Evolutionary conservation across 1,140 invertebrate genomes (phyloP).

Genomic region (Lepidostoma basale): DNA sequence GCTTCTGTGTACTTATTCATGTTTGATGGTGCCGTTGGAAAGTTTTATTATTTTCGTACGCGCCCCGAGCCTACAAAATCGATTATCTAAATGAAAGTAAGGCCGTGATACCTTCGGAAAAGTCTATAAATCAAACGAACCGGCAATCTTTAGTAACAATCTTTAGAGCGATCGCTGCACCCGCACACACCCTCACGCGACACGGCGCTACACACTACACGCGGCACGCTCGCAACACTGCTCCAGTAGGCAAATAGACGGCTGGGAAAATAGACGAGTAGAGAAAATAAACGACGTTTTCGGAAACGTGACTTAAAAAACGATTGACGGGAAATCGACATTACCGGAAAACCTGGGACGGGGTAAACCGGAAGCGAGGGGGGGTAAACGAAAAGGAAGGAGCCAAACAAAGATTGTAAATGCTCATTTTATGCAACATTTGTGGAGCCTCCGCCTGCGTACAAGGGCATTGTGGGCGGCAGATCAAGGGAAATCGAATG

Average conservation of each 20-base stretch:
- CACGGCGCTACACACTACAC: neutral
- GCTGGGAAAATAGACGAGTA: neutral
- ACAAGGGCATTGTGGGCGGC: neutral
- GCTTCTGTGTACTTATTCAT: too few species aligned
- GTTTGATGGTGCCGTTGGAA: too few species aligned
- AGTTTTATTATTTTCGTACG: too few species aligned
- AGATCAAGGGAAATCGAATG: neutral
- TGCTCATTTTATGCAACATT: constrained; percentile 40
- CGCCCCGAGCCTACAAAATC: constrained; percentile 3
- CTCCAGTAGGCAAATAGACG: too few species aligned
- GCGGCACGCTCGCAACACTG: too few species aligned
- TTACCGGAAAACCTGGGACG: constrained; percentile 19
- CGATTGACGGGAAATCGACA: constrained; percentile 30
- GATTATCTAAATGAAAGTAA: constrained; percentile 22
- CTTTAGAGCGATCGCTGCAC: constrained; percentile 23
- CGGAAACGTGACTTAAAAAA: constrained; percentile 40
- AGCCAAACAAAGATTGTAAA: constrained; percentile 38
- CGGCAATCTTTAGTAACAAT: constrained; percentile 37
- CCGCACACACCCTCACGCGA: neutral
- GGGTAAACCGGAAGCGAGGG: constrained; percentile 16
- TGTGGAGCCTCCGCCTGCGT: neutral
- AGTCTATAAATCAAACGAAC: constrained; percentile 40
- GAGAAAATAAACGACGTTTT: constrained; percentile 16
- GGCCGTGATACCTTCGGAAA: constrained; percentile 16
- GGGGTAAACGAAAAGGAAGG: neutral